Percentiles rank a stretch among this genome's conserved stretches.
These are phyloP conservation scores for Xenotilapia longispinis DNA, from an alignment of 2,113 vertebrate genomes.

Conservation along the genomic window DNA sequence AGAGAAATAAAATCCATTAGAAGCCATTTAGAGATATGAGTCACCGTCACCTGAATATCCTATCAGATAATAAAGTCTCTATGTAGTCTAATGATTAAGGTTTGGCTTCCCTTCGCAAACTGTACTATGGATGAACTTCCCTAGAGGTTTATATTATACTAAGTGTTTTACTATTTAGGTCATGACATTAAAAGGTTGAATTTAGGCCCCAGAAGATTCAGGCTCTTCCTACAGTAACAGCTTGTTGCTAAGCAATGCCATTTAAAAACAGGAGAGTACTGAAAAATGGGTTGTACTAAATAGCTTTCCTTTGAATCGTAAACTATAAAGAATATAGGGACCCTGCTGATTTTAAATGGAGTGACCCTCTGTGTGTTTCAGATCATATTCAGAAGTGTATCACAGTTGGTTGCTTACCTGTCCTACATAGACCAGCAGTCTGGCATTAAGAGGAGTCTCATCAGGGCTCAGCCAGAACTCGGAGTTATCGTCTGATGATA, in stretches of 20 bases:
- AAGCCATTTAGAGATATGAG: not conserved
- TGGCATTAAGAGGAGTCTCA: constrained; percentile 83
- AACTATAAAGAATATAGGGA: not conserved
- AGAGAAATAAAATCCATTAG: not conserved
- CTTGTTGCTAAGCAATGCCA: constrained; percentile 17
- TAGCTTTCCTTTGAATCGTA: not conserved
- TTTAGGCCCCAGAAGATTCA: not conserved
- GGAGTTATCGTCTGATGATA: constrained; percentile 96
- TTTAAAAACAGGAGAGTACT: not conserved
- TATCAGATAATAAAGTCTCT: not conserved
- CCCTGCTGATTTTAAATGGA: not conserved
- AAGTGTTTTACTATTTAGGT: constrained; percentile 1
- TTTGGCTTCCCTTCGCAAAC: not conserved
- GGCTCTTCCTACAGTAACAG: not conserved
- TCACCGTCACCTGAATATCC: not conserved
- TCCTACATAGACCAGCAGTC: constrained; percentile 87
- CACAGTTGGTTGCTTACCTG: constrained; percentile 70
- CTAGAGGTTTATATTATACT: not conserved
- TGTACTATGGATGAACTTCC: not conserved
- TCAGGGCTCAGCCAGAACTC: constrained; percentile 95
- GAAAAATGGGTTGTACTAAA: not conserved
- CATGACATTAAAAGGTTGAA: not conserved
- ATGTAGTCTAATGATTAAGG: not conserved
- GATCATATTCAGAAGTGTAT: not conserved
- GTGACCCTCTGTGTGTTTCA: not conserved